These are phyloP conservation scores for Elgaria multicarinata DNA, from an alignment of 2,113 vertebrate species.

Conservation along the genomic window DNA sequence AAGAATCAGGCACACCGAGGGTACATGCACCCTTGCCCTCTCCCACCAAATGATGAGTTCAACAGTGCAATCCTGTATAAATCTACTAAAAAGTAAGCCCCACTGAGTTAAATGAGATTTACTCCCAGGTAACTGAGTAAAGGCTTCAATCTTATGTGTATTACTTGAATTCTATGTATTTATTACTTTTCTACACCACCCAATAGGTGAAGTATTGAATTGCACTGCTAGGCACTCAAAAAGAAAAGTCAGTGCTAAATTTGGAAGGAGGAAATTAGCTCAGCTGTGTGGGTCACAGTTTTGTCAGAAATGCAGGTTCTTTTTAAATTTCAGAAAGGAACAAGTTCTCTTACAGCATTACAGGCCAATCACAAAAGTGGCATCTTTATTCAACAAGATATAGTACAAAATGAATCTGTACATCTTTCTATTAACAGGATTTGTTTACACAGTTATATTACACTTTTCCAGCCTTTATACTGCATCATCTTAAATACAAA, in stretches of 20 bases:
- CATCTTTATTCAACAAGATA: constrained; percentile 85
- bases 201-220: not conserved
- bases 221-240: fast-evolving
- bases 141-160: not conserved
- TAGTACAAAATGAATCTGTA: constrained; percentile 87
- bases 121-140: not conserved
- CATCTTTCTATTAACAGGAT: constrained; percentile 86
- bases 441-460: constrained; percentile 86
- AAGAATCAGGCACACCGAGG: not conserved
- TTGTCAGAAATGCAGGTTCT: constrained; percentile 20
- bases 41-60: not conserved
- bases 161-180: not conserved
- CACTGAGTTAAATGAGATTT: not conserved
- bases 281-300: not conserved
- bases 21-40: not conserved
- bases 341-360: constrained; percentile 54
- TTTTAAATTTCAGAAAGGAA: not conserved
- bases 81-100: not conserved
- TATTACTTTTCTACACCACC: too few relatives aligned
- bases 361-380: constrained; percentile 76
- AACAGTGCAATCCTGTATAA: not conserved
- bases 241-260: not conserved
- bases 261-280: not conserved
- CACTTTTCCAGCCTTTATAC: constrained; percentile 82
- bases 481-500: constrained; percentile 83